A percentile compares a stretch with the other conserved stretches of the same genome.
These are phyloP conservation scores for Eolophus roseicapilla DNA, from an alignment of 2,113 vertebrate species.

Conservation along the genomic window DNA sequence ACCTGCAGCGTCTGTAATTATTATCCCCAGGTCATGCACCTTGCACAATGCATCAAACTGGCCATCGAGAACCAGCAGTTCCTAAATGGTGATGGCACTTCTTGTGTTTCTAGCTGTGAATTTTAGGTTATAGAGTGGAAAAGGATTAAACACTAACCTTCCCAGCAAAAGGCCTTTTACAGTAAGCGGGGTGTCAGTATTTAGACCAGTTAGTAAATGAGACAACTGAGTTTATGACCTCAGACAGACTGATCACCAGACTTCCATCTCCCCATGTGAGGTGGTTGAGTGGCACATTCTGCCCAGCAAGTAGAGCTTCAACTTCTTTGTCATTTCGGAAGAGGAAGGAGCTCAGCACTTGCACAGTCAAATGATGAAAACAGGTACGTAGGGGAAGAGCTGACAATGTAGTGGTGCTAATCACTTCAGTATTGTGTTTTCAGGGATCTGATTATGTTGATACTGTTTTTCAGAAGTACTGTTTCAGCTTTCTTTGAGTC, in stretches of 20 bases:
- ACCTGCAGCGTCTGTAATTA: not conserved
- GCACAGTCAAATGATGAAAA: not conserved
- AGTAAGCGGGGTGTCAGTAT: not conserved
- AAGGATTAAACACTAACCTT: not conserved
- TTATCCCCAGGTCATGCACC: not conserved
- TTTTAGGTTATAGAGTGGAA: not conserved
- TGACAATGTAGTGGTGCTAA: not conserved
- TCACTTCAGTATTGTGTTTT: not conserved
- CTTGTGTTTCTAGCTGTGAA: not conserved
- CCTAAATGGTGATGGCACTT: not conserved
- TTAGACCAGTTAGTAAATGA: not conserved
- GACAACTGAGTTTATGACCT: not conserved
- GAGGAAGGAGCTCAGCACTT: not conserved
- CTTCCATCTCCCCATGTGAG: not conserved
- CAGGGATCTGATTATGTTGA: not conserved
- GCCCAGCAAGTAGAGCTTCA: not conserved
- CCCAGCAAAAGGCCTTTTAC: not conserved
- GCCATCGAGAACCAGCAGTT: not conserved
- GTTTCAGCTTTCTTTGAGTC: not conserved
- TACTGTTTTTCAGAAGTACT: not conserved
- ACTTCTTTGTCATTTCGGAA: not conserved
- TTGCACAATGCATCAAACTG: not conserved
- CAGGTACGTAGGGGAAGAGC: not conserved
- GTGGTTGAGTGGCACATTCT: not conserved
- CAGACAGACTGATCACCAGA: accelerated